A percentile compares a stretch with the other conserved stretches of the same genome.
Evolutionary conservation across 1,140 invertebrate genomes (phyloP).

Genomic region (Apis florea): DNA sequence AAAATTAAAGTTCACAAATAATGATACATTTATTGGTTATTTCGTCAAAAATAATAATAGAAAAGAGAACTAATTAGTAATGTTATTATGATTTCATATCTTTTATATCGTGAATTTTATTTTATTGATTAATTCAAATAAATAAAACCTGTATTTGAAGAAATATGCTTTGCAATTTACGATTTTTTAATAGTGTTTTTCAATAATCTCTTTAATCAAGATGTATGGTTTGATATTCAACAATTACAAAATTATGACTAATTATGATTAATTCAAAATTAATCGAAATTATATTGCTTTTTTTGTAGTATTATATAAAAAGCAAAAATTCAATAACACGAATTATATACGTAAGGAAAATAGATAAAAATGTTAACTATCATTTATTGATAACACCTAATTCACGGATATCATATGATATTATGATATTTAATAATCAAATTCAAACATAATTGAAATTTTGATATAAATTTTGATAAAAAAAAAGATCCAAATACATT

Average conservation of each 20-base stretch:
- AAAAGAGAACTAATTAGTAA: neutral
- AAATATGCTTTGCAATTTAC: neutral
- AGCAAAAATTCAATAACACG: neutral
- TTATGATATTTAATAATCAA: neutral
- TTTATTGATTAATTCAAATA: slow-evolving; percentile 20
- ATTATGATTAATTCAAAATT: neutral
- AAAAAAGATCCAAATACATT: neutral
- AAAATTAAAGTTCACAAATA: neutral
- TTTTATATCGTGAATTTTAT: slow-evolving; percentile 20
- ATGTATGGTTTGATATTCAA: neutral
- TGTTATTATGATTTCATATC: neutral
- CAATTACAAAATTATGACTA: neutral
- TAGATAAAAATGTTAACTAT: neutral
- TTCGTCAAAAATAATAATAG: neutral
- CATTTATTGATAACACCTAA: neutral
- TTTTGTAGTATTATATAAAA: neutral
- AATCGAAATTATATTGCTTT: neutral
- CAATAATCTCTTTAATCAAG: neutral
- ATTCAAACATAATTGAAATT: neutral
- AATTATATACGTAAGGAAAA: neutral
- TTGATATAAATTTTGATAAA: neutral
- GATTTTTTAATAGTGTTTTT: neutral
- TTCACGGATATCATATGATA: no score
- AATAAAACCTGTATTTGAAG: neutral
- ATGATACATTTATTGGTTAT: neutral